Conservation (phyloP, 2,113 vertebrate species). For the Heterochromis multidens region DNA sequence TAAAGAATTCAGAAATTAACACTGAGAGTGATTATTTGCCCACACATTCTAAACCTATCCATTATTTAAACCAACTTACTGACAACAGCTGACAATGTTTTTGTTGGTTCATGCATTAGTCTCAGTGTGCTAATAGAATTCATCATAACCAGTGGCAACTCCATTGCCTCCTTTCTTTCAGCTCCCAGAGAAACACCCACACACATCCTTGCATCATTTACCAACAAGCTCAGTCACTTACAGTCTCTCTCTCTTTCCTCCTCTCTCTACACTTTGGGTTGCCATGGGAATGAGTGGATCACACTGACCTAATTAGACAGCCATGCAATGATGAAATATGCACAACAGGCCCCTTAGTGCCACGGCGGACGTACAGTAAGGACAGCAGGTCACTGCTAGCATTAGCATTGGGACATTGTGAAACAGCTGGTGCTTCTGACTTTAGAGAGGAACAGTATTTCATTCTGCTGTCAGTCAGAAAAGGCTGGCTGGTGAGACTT, state of each 20-base stretch:
- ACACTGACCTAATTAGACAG: constrained; percentile 74
- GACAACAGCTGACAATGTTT: neutral
- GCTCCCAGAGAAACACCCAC: constrained; percentile 37
- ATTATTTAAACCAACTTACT: constrained; percentile 8
- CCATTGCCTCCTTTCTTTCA: neutral
- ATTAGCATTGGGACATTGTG: constrained; percentile 17
- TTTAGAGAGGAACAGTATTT: neutral
- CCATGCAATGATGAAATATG: constrained; percentile 67
- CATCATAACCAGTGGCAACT: constrained; percentile 39
- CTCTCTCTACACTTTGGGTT: constrained; percentile 48
- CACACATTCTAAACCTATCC: neutral
- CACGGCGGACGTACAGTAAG: constrained; percentile 10
- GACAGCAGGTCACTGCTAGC: constrained; percentile 38
- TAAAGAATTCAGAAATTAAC: neutral
- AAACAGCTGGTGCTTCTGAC: constrained; percentile 13
- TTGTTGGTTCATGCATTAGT: constrained; percentile 12
- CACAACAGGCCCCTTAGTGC: constrained; percentile 50
- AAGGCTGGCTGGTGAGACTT: neutral
- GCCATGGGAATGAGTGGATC: constrained; percentile 67
- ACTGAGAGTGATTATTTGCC: neutral
- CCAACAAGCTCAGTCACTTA: constrained; percentile 44
- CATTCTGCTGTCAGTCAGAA: neutral
- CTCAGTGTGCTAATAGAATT: constrained; percentile 25
- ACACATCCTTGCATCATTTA: constrained; percentile 43
- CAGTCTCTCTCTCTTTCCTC: neutral